phyloP scores from a whole-genome alignment of 2,888 invertebrate genomes.

The Adineta ricciae region DNA sequence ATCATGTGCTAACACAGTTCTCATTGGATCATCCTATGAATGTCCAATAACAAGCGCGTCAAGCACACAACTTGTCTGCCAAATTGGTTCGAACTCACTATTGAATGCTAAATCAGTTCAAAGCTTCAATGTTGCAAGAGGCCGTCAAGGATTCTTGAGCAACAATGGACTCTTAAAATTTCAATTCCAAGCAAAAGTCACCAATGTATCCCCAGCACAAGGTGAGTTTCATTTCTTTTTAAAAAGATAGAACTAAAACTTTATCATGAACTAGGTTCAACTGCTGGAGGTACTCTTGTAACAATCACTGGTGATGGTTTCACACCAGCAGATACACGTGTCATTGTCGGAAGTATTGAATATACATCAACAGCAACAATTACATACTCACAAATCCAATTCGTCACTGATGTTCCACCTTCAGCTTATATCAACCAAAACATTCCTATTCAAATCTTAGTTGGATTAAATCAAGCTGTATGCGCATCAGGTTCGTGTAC shows the following conservation, averaged over 20 bases:
- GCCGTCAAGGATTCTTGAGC: not conserved
- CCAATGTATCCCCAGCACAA: not conserved
- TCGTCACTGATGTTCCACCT: not conserved
- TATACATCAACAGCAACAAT: not conserved
- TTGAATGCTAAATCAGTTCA: not conserved
- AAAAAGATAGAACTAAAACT: not conserved
- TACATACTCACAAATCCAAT: not conserved
- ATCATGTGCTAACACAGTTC: slow-evolving; percentile 26
- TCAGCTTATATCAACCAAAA: not conserved
- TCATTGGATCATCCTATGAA: slow-evolving; percentile 1
- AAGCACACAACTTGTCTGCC: slow-evolving; percentile 13
- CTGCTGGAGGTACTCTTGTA: not conserved
- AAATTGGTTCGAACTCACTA: slow-evolving; percentile 6
- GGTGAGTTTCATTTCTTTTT: not conserved
- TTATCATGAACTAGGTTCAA: not conserved
- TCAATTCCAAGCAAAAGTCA: not conserved
- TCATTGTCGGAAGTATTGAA: not conserved
- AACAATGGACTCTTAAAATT: not conserved
- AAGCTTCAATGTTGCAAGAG: not conserved
- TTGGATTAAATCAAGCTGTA: not conserved
- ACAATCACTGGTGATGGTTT: slow-evolving; percentile 19
- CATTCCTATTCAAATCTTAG: not conserved
- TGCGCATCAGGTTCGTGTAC: not conserved
- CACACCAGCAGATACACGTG: not conserved
- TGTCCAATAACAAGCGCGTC: slow-evolving; percentile 16